Base-by-base conservation (phyloP, 1,140 invertebrate genomes). In the Drosophila kurseongensis region DNA sequence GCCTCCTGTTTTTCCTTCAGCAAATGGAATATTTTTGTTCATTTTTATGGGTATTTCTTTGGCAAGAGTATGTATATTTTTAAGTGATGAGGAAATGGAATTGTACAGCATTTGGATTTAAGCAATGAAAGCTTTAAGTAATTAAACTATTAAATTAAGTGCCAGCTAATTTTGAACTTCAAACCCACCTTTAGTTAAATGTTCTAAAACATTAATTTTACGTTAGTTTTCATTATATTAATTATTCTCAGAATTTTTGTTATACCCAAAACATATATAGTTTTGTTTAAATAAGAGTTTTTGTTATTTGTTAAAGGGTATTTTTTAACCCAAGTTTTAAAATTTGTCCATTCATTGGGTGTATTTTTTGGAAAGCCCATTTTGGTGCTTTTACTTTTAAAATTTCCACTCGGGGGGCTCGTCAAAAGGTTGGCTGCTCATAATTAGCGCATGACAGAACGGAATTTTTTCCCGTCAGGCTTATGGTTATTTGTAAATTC, bases 21-120 rank as follows among this genome's bases (percentile, higher is more conserved):
- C 55, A 73, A 73, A 73, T 72, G 69, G 69, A 73, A 73, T 60
- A 73, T 72, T 73, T 73, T 71, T 71, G 69, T 59, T 72, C 54
- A 38, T 45, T 73, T 73, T 71, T 59, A 59, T 52, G 67, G 48
- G 45, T 52, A 32, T 60, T 68, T 27, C 51, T 68, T 41, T 45
- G 54, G 47, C 38, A 55, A 40, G 14, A 38, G 59, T 44, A 29
- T 65, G 38, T 32, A 3, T 36, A 23, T 27, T 42, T 35, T 23
- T 35, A 14, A 40, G 35, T 42, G 38, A 32, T n/a, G 51, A 38
- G 42, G 23, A 35, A 48, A 47, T 32, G 29, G 10, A 32, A 23
- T 13, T 9, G 10, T 23, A 35, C 29, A 50, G 8, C 13, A 54
- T 42, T 54, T 61, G 35, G 10, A 9, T 41, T 44, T 36, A 35